A percentile compares a stretch with the other conserved stretches of the same genome.
Evolutionary conservation across 2,113 vertebrate genomes (phyloP).

Genomic region (Tapirus terrestris): DNA sequence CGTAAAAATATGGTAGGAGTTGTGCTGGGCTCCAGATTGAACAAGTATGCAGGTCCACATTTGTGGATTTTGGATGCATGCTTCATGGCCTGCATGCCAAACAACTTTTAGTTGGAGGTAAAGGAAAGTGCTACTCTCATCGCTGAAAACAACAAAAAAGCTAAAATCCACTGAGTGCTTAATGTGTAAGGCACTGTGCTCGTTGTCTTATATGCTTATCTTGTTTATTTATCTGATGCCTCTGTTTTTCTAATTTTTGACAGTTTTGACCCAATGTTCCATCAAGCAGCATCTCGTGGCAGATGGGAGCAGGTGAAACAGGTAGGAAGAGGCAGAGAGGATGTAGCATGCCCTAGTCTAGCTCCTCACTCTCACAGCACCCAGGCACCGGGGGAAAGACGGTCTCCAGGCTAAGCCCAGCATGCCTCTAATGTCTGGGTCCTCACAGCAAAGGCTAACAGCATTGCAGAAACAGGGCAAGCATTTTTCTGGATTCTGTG

Average conservation of each 20-base stretch:
- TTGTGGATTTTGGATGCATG: not conserved
- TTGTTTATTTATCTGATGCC: not conserved
- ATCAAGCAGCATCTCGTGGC: not conserved
- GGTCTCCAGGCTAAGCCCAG: rapidly evolving
- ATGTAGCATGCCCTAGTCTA: not conserved
- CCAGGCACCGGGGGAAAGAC: not conserved
- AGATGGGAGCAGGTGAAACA: not conserved
- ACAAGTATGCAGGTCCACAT: not conserved
- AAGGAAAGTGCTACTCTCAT: not conserved
- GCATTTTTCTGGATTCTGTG: not conserved
- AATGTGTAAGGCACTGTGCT: not conserved
- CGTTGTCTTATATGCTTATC: not conserved
- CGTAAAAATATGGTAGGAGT: not conserved
- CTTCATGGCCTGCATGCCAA: not conserved
- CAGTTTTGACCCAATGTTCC: not conserved
- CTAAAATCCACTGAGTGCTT: not conserved
- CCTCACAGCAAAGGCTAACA: not conserved
- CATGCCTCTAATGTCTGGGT: rapidly evolving
- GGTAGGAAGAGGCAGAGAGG: not conserved
- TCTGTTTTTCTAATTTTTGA: not conserved
- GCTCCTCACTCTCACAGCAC: not conserved
- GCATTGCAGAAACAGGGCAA: not conserved
- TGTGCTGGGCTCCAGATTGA: not conserved
- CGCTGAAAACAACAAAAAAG: not conserved
- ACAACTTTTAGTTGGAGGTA: not conserved